Evolutionary conservation across 2,113 vertebrate species (phyloP), one percentile per base, ranked within the genome.

Genomic region (Sporophila hypoxantha): DNA sequence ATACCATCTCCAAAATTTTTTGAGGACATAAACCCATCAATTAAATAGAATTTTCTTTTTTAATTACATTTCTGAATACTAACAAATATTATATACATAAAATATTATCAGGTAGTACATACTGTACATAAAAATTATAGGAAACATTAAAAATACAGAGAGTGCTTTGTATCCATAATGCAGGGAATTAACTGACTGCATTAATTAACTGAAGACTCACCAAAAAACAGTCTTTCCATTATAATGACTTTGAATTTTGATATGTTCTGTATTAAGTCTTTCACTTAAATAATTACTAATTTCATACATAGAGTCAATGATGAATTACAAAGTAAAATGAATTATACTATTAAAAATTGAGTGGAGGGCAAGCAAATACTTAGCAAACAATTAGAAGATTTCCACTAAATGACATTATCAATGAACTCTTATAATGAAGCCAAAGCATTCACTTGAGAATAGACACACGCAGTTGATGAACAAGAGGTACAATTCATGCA

Each of bases 251-350:
- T 64, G 90, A 82, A 81, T 83, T 93, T 91, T 92, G 71, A 52
- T 83, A 67, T 76, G 55, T 74, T 94, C 85, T 49, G 46, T 53
- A 94, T 61, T 69, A 76, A 77, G 73, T 55, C 73, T 53, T 90
- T 78, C 6, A 2, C 49, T 88, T 74, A 91, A 91, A 47, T 66
- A 89, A 80, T 78, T 60, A 81, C 73, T 87, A 57, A 87, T 93
- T 88, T 90, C 52, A 50, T 32, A 76, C 47, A 32, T 56, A 76
- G 41, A 88, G 39, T 36, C 26, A 8, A 69, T 76, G 87, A 89
- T 60, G 53, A 92, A 80, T 93, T 91, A 91, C 70, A 82, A 80
- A 87, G 75, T 86, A 75, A 91, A 93, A 92, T 80, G 55, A 94
- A 77, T 91, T 84, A 77, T 64, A 79, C 71, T 37, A 82, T 81